These are phyloP conservation scores for Pseudeuparius sepicola DNA, from an alignment of 2,888 invertebrate genomes.

Conservation along the genomic window DNA sequence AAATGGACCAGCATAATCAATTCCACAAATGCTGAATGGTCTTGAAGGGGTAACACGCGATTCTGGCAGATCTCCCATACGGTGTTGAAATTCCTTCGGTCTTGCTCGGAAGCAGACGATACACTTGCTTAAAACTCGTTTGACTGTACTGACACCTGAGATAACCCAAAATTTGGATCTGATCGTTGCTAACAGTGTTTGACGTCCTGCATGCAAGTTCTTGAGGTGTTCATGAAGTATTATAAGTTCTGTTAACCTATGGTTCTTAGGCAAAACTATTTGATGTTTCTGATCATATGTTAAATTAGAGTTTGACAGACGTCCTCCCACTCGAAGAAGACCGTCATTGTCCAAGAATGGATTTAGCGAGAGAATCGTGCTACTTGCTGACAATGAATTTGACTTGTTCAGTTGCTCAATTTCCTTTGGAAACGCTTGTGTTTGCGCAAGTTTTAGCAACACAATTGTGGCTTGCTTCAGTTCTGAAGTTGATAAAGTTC, in stretches of 20 bases:
- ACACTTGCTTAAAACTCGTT: slow-evolving; percentile 9
- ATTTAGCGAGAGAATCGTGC: slow-evolving; percentile 3
- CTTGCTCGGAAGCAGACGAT: slow-evolving; percentile 10
- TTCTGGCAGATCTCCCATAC: slow-evolving; percentile 17
- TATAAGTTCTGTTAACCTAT: slow-evolving; percentile 10
- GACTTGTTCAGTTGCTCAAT: too few relatives aligned
- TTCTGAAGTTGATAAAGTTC: too few relatives aligned
- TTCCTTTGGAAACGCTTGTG: too few relatives aligned
- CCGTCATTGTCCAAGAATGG: slow-evolving; percentile 6
- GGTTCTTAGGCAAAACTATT: slow-evolving; percentile 8
- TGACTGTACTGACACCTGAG: slow-evolving; percentile 4
- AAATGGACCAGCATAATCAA: slow-evolving; percentile 18
- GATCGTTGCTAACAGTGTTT: slow-evolving; percentile 9
- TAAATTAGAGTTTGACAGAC: slow-evolving; percentile 1
- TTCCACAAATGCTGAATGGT: slow-evolving; percentile 14
- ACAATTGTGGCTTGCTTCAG: too few relatives aligned
- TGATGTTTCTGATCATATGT: slow-evolving; percentile 1
- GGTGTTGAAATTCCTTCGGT: slow-evolving; percentile 3
- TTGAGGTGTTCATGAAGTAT: slow-evolving; percentile 10
- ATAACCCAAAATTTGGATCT: slow-evolving; percentile 13
- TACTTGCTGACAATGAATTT: too few relatives aligned
- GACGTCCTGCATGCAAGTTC: slow-evolving; percentile 15
- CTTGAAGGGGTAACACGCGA: slow-evolving; percentile 9
- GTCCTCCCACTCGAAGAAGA: slow-evolving; percentile 7
- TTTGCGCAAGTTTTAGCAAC: too few relatives aligned